Evolutionary conservation across 2,888 invertebrate genomes (phyloP).

Genomic region (Axea sp.): DNA sequence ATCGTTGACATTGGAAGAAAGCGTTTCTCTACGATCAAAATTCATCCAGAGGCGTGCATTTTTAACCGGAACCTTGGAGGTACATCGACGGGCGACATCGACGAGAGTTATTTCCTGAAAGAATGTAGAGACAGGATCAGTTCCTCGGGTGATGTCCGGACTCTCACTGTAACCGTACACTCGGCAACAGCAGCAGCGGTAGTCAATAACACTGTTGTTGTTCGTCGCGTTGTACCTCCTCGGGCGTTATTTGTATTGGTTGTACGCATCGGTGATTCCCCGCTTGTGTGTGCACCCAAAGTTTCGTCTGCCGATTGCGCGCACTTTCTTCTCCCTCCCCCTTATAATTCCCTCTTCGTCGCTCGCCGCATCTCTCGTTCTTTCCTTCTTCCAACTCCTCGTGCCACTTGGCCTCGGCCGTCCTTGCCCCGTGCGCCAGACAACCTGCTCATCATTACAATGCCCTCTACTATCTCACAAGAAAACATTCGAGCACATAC

Average conservation of each 20-base stretch:
- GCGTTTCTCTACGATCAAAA: constrained; percentile 22
- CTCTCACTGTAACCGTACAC: constrained; percentile 44
- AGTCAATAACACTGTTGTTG: constrained; percentile 31
- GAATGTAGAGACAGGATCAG: constrained; percentile 38
- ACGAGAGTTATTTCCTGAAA: constrained; percentile 44
- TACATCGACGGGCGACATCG: constrained; percentile 34
- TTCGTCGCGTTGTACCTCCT: constrained; percentile 31
- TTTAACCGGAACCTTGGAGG: constrained; percentile 9
- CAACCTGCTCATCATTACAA: constrained; percentile 70
- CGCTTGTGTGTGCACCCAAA: not conserved
- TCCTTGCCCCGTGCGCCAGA: constrained; percentile 77
- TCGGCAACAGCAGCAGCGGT: constrained; percentile 42
- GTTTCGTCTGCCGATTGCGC: constrained; percentile 31
- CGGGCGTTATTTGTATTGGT: constrained; percentile 31
- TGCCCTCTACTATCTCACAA: constrained; percentile 70
- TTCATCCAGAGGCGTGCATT: constrained; percentile 26
- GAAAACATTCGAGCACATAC: constrained; percentile 71
- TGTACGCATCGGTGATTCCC: constrained; percentile 25
- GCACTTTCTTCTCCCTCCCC: constrained; percentile 2
- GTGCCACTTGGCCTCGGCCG: constrained; percentile 76
- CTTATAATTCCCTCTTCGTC: not conserved
- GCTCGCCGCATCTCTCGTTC: not conserved
- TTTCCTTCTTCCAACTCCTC: constrained; percentile 18
- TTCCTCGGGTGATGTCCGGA: constrained; percentile 44
- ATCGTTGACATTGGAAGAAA: constrained; percentile 10